Evolutionary conservation across 2,113 vertebrate genomes (phyloP).

Genomic region (Pandion haliaetus): DNA sequence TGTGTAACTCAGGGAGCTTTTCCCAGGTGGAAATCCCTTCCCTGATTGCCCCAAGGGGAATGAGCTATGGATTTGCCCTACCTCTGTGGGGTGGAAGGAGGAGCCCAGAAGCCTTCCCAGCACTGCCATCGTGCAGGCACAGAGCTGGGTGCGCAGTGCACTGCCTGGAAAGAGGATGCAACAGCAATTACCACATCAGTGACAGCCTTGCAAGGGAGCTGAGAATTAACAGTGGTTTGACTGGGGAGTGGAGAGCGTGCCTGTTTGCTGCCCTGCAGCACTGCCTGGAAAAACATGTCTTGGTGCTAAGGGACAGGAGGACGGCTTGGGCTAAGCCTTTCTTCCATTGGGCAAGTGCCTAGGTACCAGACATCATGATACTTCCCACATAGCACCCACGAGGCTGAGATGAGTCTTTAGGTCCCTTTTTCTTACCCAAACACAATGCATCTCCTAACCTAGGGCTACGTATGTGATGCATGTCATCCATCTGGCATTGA

Average conservation of each 20-base stretch:
- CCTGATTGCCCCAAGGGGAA: accelerated
- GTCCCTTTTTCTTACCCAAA: neutral
- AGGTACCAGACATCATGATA: accelerated
- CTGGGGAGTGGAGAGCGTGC: accelerated
- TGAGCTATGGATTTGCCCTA: neutral
- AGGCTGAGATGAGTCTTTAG: neutral
- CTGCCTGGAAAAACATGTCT: neutral
- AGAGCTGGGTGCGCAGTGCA: neutral
- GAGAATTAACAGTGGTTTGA: neutral
- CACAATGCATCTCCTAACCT: accelerated
- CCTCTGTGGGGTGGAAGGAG: neutral
- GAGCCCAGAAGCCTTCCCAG: neutral
- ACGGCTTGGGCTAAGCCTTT: neutral
- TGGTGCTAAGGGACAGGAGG: neutral
- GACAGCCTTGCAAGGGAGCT: neutral
- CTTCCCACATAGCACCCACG: accelerated
- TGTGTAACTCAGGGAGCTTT: neutral
- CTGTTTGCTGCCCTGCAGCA: neutral
- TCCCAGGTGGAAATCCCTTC: neutral
- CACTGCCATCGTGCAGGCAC: neutral
- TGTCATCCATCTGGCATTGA: neutral
- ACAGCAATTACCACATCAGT: neutral
- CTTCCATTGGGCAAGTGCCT: neutral
- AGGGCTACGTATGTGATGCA: too few species aligned
- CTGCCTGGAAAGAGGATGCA: neutral